These are phyloP conservation scores for Cydia fagiglandana DNA, from an alignment of 1,140 invertebrate species.

Conservation along the genomic window DNA sequence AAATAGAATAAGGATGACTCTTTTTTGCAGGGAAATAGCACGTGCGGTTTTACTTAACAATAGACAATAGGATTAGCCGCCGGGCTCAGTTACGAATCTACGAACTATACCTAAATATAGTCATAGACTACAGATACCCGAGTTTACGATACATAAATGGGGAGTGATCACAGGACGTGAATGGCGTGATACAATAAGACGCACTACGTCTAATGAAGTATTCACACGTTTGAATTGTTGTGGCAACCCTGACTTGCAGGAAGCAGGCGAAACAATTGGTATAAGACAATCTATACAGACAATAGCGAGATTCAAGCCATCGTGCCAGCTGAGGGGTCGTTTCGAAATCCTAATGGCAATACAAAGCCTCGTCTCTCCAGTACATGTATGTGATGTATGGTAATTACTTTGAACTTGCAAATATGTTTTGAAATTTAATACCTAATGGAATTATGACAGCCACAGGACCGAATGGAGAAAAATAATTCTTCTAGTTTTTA, in stretches of 20 bases:
- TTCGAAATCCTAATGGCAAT: neutral
- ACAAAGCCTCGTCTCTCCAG: neutral
- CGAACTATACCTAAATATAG: too few relatives aligned
- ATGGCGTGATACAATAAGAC: neutral
- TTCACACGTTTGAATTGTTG: neutral
- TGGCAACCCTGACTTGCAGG: neutral
- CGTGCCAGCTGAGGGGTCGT: neutral
- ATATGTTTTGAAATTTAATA: too few relatives aligned
- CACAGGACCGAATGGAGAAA: too few relatives aligned
- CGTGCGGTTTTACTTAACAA: too few relatives aligned
- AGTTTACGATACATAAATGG: neutral
- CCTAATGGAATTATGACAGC: too few relatives aligned
- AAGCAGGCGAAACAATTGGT: neutral
- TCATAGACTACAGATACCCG: too few relatives aligned
- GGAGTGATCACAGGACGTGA: neutral
- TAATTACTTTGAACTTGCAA: too few relatives aligned
- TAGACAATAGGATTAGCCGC: too few relatives aligned
- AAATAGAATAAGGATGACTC: too few relatives aligned
- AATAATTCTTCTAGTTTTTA: too few relatives aligned
- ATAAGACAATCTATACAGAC: neutral
- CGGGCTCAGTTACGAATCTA: too few relatives aligned
- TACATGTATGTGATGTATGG: neutral
- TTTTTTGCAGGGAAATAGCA: too few relatives aligned
- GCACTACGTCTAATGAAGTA: conserved; percentile 7
- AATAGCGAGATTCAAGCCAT: neutral